A percentile compares a stretch with the other conserved stretches of the same genome.
Conservation (phyloP, 2,113 vertebrate species). For the Pseudois nayaur region DNA sequence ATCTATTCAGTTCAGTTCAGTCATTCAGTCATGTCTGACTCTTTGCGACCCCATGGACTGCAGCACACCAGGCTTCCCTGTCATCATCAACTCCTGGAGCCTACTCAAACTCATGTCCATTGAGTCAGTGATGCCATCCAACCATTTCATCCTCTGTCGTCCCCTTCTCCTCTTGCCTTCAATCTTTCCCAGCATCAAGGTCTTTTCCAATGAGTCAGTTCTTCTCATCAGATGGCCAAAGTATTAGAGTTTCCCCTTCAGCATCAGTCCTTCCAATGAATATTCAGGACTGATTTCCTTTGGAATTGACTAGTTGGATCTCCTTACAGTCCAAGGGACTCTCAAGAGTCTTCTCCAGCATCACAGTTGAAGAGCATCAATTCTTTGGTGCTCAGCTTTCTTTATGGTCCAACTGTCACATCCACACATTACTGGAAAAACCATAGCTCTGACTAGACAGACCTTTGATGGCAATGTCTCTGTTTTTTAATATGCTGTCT, state of each 20-base stretch:
- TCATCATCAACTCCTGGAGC: neutral
- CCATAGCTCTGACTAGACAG: neutral
- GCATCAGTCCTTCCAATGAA: neutral
- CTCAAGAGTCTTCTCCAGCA: neutral
- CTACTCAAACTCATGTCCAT: neutral
- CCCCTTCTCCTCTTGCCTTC: neutral
- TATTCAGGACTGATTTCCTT: neutral
- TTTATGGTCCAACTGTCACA: neutral
- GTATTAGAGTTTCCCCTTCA: neutral
- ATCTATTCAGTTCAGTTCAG: neutral
- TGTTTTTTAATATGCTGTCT: neutral
- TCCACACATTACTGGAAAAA: neutral
- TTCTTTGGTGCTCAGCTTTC: neutral
- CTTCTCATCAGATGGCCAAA: neutral
- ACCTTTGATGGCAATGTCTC: neutral
- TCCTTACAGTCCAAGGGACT: neutral
- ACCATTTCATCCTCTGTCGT: neutral
- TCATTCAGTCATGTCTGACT: neutral
- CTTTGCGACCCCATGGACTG: neutral
- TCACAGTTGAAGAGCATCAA: neutral
- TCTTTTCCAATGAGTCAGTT: neutral
- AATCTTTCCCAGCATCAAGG: neutral
- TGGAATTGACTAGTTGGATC: neutral
- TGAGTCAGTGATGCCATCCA: neutral
- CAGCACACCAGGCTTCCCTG: neutral